Evolutionary conservation across 2,113 vertebrate species (phyloP), one percentile per base, ranked within the genome.

Genomic region (Carollia perspicillata): DNA sequence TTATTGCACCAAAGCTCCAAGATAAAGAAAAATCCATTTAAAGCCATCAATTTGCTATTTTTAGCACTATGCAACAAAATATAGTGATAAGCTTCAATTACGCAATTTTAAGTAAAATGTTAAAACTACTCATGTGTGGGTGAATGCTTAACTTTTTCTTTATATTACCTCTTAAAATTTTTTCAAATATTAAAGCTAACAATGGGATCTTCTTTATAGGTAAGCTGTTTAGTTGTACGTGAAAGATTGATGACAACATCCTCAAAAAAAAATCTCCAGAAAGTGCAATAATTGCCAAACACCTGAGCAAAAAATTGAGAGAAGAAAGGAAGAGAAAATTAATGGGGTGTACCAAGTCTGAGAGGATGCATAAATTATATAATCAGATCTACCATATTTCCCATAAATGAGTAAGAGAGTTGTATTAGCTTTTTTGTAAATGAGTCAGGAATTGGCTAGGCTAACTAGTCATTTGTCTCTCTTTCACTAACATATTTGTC

Each of bases 181-280:
- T 96, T 95, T 80, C 63, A 95, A 87, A 96, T 96, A 97, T 91
- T 96, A 95, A 95, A 26, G 69, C 47, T 97, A 97, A 80, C 93
- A 90, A 96, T 71, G 75, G 66, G 18, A 93, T 44, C 12, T 95
- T 47, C 93, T 97, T 94, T 95, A 89, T 77, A 90, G 80, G 55
- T 92, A 93, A 75, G 83, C 44, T 97, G 92, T 97, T 93, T 92
- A 85, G 84, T 89, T 97, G 85, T 23, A 66, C 88, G 80, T 2
- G 33, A 51, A 89, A 97, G 96, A 97, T 94, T 96, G 90, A 97
- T 89, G 93, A 77, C 78, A 97, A 77, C n/a, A 78, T 92, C 22
- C n/a, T 95, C 58, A 60, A 55, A 83, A 84, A 93, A 72, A 89
- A 96, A 93, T 53, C n/a, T 18, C 28, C 18, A 77, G 80, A 97